Percentiles rank a stretch among this genome's conserved stretches.
These are phyloP conservation scores for Psilopogon haemacephalus DNA, from an alignment of 2,113 vertebrate genomes.

Conservation along the genomic window DNA sequence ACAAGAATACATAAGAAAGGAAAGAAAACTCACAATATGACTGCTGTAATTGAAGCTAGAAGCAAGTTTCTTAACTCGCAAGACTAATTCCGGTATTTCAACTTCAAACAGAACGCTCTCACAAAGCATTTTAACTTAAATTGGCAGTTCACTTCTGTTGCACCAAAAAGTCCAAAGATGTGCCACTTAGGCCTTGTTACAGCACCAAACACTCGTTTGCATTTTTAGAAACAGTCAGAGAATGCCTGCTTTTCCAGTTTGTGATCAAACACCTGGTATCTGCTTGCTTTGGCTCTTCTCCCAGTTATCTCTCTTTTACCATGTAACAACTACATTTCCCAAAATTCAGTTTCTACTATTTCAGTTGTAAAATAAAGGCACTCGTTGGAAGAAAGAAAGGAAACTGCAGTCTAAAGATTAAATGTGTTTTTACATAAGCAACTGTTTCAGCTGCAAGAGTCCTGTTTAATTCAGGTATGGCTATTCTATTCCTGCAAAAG, in stretches of 20 bases:
- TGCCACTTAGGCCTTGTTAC: neutral
- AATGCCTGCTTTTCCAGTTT: conserved; percentile 30
- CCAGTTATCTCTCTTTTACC: conserved; percentile 28
- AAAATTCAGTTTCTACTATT: neutral
- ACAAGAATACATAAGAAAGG: neutral
- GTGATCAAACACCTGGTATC: neutral
- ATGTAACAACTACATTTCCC: neutral
- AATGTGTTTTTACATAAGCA: neutral
- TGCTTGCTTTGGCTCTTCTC: conserved; percentile 14
- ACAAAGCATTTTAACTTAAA: neutral
- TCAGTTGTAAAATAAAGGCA: neutral
- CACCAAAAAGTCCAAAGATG: neutral
- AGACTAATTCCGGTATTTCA: neutral
- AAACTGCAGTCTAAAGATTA: neutral
- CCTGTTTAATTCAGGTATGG: neutral
- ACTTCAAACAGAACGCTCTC: neutral
- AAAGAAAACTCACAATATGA: neutral
- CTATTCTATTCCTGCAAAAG: neutral
- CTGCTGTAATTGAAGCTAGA: neutral
- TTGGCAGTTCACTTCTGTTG: neutral
- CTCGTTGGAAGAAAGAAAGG: neutral
- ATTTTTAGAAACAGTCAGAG: neutral
- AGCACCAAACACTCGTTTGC: neutral
- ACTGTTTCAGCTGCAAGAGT: neutral
- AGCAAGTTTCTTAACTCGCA: neutral